A percentile compares a stretch with the other conserved stretches of the same genome.
Conservation (phyloP, 2,113 vertebrate genomes). For the Gambusia holbrooki region DNA sequence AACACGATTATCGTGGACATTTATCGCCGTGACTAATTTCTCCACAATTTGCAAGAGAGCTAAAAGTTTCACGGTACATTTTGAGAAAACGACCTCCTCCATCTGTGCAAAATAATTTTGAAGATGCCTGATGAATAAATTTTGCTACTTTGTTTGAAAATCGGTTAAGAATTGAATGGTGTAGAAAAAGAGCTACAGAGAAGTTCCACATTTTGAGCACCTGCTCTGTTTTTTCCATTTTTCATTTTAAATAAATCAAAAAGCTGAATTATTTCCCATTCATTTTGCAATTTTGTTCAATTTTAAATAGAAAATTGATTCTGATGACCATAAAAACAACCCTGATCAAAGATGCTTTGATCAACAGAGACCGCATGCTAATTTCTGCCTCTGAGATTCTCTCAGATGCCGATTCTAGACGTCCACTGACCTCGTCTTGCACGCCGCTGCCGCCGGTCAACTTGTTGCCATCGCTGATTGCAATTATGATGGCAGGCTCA, state of each 20-base stretch:
- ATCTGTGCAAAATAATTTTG: not conserved
- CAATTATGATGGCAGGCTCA: constrained; percentile 92
- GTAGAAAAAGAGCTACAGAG: too few relatives aligned
- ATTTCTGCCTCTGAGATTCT: not conserved
- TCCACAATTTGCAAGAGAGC: not conserved
- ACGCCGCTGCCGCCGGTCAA: constrained; percentile 88
- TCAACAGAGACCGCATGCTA: not conserved
- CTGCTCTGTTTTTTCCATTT: too few relatives aligned
- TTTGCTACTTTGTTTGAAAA: too few relatives aligned
- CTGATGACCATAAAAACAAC: not conserved
- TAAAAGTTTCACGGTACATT: not conserved
- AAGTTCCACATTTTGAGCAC: too few relatives aligned
- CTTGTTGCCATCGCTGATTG: constrained; percentile 94
- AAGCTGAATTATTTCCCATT: not conserved
- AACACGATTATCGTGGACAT: not conserved
- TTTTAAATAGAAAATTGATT: not conserved
- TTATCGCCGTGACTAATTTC: too few relatives aligned
- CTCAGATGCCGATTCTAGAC: not conserved
- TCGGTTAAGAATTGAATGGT: too few relatives aligned
- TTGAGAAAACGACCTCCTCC: too few relatives aligned
- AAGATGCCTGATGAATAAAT: not conserved
- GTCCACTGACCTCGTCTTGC: constrained; percentile 89
- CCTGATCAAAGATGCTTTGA: too few relatives aligned
- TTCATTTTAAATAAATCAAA: too few relatives aligned
- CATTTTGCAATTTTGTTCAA: not conserved